Evolutionary conservation across 2,888 invertebrate species (phyloP).

Genomic region (Therioaphis trifolii): DNA sequence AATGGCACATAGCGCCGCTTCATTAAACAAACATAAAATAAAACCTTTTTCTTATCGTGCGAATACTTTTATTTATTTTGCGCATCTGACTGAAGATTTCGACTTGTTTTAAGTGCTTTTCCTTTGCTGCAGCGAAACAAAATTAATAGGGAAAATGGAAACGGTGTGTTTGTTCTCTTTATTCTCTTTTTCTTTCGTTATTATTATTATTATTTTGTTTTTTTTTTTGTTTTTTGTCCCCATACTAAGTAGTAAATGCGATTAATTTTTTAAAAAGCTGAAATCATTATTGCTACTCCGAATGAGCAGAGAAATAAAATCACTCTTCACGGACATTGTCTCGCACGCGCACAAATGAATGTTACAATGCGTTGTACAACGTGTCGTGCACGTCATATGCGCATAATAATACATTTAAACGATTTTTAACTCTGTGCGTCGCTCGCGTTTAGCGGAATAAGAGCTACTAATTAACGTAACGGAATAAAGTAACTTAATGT

Average conservation of each 20-base stretch:
- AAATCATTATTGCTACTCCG: neutral
- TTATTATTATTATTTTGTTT: too few relatives aligned
- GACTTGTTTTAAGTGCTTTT: slow-evolving; percentile 55
- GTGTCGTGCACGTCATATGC: neutral
- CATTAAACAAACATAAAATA: slow-evolving; percentile 48
- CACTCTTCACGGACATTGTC: neutral
- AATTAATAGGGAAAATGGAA: slow-evolving; percentile 49
- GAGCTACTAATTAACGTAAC: slow-evolving; percentile 51
- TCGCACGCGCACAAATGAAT: too few relatives aligned
- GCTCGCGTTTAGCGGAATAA: slow-evolving; percentile 14
- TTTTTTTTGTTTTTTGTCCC: too few relatives aligned
- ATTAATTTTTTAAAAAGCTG: slow-evolving; percentile 39
- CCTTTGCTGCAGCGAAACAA: slow-evolving; percentile 17
- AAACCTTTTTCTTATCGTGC: slow-evolving; percentile 42
- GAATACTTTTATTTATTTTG: slow-evolving; percentile 46
- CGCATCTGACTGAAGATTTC: slow-evolving; percentile 36
- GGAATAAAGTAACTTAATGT: slow-evolving; percentile 55
- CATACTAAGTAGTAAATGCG: neutral
- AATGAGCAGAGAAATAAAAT: neutral
- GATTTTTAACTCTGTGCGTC: too few relatives aligned
- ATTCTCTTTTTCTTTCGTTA: neutral
- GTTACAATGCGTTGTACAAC: too few relatives aligned
- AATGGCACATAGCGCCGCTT: slow-evolving; percentile 31
- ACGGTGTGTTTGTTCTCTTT: slow-evolving; percentile 23
- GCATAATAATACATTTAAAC: neutral